Conservation (phyloP, 2,888 invertebrate genomes). For the Cataglyphis albicans region DNA sequence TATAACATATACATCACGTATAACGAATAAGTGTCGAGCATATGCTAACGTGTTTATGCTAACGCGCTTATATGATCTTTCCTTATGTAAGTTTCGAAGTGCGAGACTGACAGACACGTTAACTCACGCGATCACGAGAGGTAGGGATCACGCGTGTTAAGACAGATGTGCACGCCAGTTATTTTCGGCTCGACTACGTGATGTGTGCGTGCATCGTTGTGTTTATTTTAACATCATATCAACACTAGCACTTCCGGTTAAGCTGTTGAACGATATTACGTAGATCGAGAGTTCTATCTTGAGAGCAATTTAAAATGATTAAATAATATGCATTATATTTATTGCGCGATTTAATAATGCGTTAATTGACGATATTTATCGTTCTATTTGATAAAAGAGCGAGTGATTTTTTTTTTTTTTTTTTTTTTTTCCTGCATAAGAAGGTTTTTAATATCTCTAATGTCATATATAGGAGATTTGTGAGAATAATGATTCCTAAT, state of each 20-base stretch:
- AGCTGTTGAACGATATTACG: not conserved
- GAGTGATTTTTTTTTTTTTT: not conserved
- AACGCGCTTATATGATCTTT: slow-evolving; percentile 1
- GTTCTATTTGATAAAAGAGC: not conserved
- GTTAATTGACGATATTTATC: not conserved
- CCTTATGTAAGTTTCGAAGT: slow-evolving; percentile 6
- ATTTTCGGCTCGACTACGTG: slow-evolving; percentile 64
- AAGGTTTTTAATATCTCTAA: not conserved
- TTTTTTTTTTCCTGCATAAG: not conserved
- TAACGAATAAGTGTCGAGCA: slow-evolving; percentile 6
- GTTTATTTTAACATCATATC: slow-evolving; percentile 39
- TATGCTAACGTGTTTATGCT: not conserved
- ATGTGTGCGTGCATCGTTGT: slow-evolving; percentile 20
- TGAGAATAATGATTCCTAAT: not conserved
- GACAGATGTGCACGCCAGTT: slow-evolving; percentile 71
- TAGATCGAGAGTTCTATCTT: not conserved
- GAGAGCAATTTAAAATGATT: not conserved
- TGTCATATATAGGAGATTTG: not conserved
- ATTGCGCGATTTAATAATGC: not conserved
- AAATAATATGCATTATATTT: not conserved
- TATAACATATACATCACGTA: not conserved
- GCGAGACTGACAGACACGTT: slow-evolving; percentile 28
- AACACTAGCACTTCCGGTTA: slow-evolving; percentile 33
- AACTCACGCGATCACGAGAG: slow-evolving; percentile 37
- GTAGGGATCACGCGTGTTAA: slow-evolving; percentile 63